Conservation (phyloP, 2,797 vertebrate genomes). For the Sarcophilus harrisii region DNA sequence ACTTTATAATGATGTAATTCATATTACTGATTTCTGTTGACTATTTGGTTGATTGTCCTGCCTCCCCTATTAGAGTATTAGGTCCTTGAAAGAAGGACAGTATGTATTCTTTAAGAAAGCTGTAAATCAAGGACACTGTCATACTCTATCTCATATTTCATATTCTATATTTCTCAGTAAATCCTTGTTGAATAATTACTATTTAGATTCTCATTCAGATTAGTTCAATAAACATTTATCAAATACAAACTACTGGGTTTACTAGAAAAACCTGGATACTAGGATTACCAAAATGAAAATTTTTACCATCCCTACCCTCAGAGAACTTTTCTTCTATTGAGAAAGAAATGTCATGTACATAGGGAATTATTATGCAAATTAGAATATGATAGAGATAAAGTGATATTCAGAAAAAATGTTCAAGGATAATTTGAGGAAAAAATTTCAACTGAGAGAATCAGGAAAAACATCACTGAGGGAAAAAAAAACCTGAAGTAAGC, state of each 20-base stretch:
- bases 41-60: conserved; percentile 28
- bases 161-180: background rate
- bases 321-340: background rate
- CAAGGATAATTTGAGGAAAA: background rate
- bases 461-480: background rate
- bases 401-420: background rate
- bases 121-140: background rate
- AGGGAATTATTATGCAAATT: background rate
- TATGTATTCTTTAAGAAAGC: conserved; percentile 21
- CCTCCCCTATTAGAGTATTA: conserved; percentile 1
- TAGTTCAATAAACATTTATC: background rate
- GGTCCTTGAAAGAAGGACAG: conserved; percentile 40
- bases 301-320: background rate
- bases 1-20: background rate
- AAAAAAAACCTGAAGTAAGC: background rate
- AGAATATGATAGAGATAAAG: background rate
- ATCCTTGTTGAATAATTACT: background rate
- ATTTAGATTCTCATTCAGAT: background rate
- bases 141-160: too few relatives aligned
- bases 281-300: background rate
- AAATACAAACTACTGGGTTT: background rate
- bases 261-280: background rate
- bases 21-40: background rate
- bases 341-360: background rate
- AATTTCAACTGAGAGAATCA: background rate